Percentiles rank a stretch among this genome's conserved stretches.
These are phyloP conservation scores for Drosophila algonquin DNA, from an alignment of 2,888 invertebrate species.

Conservation along the genomic window DNA sequence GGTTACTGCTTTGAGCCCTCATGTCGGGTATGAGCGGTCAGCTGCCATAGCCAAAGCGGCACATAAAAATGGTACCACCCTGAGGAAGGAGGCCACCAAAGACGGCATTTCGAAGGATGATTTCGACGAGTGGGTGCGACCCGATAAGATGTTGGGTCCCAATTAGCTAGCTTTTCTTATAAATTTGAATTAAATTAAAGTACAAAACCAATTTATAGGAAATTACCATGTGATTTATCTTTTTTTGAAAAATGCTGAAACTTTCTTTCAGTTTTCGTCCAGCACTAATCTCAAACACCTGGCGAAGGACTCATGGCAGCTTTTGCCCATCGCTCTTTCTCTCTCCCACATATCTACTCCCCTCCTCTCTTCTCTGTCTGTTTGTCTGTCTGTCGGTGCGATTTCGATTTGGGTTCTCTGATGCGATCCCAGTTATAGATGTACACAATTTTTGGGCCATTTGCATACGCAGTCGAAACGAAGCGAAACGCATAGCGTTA, in stretches of 20 bases:
- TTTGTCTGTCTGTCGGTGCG: constrained; percentile 38
- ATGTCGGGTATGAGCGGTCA: constrained; percentile 98
- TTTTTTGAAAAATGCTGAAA: not conserved
- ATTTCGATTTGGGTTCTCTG: constrained; percentile 55
- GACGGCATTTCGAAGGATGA: constrained; percentile 92
- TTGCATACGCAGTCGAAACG: constrained; percentile 74
- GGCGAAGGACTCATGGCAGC: constrained; percentile 50
- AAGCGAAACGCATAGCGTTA: constrained; percentile 49
- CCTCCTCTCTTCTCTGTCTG: constrained; percentile 11
- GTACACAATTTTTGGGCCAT: constrained; percentile 75
- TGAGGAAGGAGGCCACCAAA: constrained; percentile 94
- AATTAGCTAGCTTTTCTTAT: not conserved
- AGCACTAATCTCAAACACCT: constrained; percentile 69
- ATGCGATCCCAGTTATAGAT: constrained; percentile 76
- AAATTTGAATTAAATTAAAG: not conserved
- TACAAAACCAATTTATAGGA: not conserved
- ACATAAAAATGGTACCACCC: constrained; percentile 93
- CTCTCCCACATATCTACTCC: constrained; percentile 5
- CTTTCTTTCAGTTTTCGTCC: constrained; percentile 52
- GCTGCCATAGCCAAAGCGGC: constrained; percentile 98
- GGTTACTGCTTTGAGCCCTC: constrained; percentile 97
- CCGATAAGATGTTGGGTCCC: constrained; percentile 93
- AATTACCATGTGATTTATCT: constrained; percentile 17
- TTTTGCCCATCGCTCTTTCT: constrained; percentile 20
- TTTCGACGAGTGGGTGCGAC: constrained; percentile 94